phyloP scores from a whole-genome alignment of 2,797 vertebrate species.

The Adrianichthys oophorus region DNA sequence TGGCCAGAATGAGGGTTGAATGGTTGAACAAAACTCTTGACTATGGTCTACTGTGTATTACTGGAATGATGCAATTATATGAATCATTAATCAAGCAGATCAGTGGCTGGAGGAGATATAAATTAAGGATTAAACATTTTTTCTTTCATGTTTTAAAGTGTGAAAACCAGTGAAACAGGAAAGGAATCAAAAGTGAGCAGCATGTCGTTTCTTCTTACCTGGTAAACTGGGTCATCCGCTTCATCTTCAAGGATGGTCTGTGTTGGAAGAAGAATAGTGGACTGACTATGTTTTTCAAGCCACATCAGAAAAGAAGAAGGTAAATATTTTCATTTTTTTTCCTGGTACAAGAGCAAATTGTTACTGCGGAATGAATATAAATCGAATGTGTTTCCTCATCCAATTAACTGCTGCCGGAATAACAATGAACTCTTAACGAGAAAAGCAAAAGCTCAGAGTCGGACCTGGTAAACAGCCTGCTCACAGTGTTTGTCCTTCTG shows the following conservation, averaged over 20 bases:
- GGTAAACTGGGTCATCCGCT: conserved; percentile 97
- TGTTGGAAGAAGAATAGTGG: conserved; percentile 70
- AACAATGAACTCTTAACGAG: conserved; percentile 40
- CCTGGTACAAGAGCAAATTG: background rate
- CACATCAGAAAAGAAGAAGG: conserved; percentile 19
- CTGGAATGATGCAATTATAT: conserved; percentile 73
- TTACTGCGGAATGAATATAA: conserved; percentile 6
- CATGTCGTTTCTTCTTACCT: conserved; percentile 78
- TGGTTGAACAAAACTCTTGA: conserved; percentile 75
- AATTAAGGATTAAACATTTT: conserved; percentile 26
- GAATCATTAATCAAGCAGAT: conserved; percentile 73
- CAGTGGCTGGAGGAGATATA: conserved; percentile 52
- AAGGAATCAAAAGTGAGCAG: conserved; percentile 31
- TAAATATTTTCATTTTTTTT: background rate
- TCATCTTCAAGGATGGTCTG: conserved; percentile 99
- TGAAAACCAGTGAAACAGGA: conserved; percentile 48
- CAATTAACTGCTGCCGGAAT: conserved; percentile 5
- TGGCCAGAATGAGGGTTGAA: conserved; percentile 75
- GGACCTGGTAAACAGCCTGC: conserved; percentile 97
- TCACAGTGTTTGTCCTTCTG: conserved; percentile 98
- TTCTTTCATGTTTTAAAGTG: conserved; percentile 25
- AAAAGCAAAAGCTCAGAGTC: background rate
- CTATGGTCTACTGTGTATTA: conserved; percentile 69
- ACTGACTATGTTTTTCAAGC: conserved; percentile 48
- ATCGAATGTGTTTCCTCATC: conserved; percentile 40